Evolutionary conservation across 2,113 vertebrate species (phyloP).

Genomic region (Nothobranchius furzeri): DNA sequence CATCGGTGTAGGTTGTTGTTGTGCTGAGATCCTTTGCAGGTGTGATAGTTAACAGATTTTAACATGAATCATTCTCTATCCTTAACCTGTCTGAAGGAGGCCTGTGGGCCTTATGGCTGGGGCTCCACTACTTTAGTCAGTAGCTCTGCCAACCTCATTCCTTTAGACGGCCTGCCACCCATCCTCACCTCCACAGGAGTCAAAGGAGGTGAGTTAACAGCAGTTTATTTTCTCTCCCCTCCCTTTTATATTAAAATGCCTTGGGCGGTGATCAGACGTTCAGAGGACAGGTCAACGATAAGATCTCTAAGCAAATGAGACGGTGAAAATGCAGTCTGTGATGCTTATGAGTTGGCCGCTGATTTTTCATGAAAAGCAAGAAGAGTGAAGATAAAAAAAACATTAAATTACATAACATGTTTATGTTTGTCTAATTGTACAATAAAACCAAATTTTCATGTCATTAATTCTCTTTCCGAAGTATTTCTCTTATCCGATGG

Average conservation of each 20-base stretch:
- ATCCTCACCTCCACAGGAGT: slow-evolving; percentile 98
- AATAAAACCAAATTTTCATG: too few species aligned
- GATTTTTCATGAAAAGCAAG: background rate
- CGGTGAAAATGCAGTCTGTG: background rate
- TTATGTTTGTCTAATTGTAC: too few species aligned
- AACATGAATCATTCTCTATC: background rate
- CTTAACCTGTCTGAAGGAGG: slow-evolving; percentile 67
- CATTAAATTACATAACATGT: too few species aligned
- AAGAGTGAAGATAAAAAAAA: slow-evolving; percentile 1
- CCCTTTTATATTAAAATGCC: background rate
- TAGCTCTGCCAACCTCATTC: slow-evolving; percentile 92
- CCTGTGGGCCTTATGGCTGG: slow-evolving; percentile 81
- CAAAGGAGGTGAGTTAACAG: slow-evolving; percentile 87
- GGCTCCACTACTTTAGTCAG: slow-evolving; percentile 88
- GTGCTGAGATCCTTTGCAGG: background rate
- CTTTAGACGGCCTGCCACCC: slow-evolving; percentile 93
- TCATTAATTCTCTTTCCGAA: too few species aligned
- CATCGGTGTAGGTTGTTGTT: slow-evolving; percentile 48
- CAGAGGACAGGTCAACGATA: background rate
- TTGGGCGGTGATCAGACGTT: background rate
- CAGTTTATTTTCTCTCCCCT: background rate
- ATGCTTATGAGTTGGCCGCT: background rate
- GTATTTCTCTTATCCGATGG: too few species aligned
- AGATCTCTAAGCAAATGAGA: background rate
- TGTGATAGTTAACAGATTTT: background rate